phyloP scores from a whole-genome alignment of 37 sponge, comb jelly and placozoan genomes.

The Theonella swinhoei region DNA sequence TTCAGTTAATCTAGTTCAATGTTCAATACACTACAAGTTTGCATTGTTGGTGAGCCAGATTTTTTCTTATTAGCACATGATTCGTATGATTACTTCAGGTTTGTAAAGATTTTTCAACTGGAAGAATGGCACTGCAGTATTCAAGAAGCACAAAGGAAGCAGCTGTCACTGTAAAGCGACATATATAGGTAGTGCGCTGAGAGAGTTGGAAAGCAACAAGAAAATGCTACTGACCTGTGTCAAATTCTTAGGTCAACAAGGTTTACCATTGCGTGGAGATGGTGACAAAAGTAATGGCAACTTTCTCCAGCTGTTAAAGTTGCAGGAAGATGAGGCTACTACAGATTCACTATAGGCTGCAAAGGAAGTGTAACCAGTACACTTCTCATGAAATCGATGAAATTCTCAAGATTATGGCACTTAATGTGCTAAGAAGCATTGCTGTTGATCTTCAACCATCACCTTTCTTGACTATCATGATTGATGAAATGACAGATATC shows the following conservation, averaged over 20 bases:
- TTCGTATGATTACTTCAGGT: conserved; percentile 5
- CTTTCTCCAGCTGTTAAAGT: conserved; percentile 28
- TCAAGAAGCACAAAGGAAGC: conserved; percentile 46
- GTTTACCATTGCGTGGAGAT: conserved; percentile 36
- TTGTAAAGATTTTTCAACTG: conserved; percentile 49
- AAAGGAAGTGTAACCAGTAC: conserved; percentile 19
- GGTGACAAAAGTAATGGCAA: conserved; percentile 35
- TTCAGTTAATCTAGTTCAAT: too few species aligned
- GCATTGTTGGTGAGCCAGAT: too few species aligned
- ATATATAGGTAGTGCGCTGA: neutral
- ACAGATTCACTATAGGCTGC: conserved; percentile 10
- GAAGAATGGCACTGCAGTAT: conserved; percentile 46
- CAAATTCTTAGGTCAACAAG: conserved; percentile 31
- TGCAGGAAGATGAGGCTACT: neutral
- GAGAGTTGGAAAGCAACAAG: conserved; percentile 26
- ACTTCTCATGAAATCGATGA: conserved; percentile 51
- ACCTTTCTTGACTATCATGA: conserved; percentile 38
- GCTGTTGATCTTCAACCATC: conserved; percentile 1
- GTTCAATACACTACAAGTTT: too few species aligned
- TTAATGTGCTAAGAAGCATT: conserved; percentile 26
- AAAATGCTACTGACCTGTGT: neutral
- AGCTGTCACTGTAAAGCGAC: conserved; percentile 44
- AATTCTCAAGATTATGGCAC: conserved; percentile 31
- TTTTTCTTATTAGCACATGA: too few species aligned
- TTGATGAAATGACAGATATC: conserved; percentile 52